phyloP scores from a whole-genome alignment of 2,888 invertebrate genomes.

The Caenorhabditis sp. region DNA sequence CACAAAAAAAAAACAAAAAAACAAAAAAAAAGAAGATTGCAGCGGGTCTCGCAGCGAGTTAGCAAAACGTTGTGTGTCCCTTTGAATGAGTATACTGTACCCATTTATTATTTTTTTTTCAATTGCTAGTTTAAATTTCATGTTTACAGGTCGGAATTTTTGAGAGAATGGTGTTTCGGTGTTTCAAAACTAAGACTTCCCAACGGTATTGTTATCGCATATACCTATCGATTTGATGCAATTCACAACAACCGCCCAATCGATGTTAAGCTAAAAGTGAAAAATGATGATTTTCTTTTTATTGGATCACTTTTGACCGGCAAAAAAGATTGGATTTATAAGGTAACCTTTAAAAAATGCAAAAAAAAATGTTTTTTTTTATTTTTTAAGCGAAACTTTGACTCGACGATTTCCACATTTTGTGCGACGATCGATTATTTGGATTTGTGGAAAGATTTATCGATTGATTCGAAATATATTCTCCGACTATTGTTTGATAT shows the following conservation, averaged over 20 bases:
- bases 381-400: not conserved
- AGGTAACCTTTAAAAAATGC: not conserved
- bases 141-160: not conserved
- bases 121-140: no score
- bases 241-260: not conserved
- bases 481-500: not conserved
- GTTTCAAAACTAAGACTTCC: not conserved
- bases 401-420: not conserved
- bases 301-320: not conserved
- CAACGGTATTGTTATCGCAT: not conserved
- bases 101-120: no score
- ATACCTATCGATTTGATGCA: not conserved
- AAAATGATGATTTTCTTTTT: not conserved
- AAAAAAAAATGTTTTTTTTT: not conserved
- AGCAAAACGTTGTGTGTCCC: no score
- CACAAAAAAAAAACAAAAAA: no score
- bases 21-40: no score
- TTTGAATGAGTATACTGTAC: no score
- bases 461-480: not conserved
- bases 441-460: not conserved
- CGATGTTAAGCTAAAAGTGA: not conserved
- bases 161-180: not conserved
- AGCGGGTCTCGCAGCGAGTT: no score
- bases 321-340: not conserved
- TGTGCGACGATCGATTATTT: not conserved